Conservation (phyloP, 2,888 invertebrate species). For the Nineta flava region DNA sequence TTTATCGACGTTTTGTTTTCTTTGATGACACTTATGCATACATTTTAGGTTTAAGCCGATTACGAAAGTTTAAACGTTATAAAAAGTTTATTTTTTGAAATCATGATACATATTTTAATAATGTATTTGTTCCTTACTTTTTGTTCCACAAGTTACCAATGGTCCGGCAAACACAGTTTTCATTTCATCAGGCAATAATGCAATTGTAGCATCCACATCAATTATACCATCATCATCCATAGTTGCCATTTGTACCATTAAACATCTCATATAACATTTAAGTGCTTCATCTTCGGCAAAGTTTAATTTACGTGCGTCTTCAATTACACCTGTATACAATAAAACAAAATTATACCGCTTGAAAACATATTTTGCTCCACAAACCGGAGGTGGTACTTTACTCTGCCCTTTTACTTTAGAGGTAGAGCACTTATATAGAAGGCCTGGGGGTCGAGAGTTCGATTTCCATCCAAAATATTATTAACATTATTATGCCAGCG, state of each 20-base stretch:
- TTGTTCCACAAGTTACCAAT: conserved; percentile 18
- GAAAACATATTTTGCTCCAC: too few relatives aligned
- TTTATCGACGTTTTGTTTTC: too few relatives aligned
- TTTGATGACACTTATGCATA: too few relatives aligned
- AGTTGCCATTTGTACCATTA: conserved; percentile 18
- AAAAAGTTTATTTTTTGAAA: not conserved
- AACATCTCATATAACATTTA: conserved; percentile 19
- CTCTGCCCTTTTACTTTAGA: too few relatives aligned
- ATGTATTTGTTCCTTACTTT: conserved; percentile 18
- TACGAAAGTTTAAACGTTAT: conserved; percentile 10
- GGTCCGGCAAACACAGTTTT: conserved; percentile 12
- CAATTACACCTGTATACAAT: conserved; percentile 12
- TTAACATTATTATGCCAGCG: too few relatives aligned
- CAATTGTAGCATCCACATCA: conserved; percentile 20
- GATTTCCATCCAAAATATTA: too few relatives aligned
- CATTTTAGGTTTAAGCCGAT: too few relatives aligned
- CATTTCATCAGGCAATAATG: conserved; percentile 20
- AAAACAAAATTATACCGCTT: too few relatives aligned
- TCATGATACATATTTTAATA: not conserved
- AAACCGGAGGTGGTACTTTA: too few relatives aligned
- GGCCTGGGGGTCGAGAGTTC: too few relatives aligned
- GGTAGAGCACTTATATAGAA: too few relatives aligned
- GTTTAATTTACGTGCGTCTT: conserved; percentile 16
- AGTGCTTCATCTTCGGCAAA: conserved; percentile 16
- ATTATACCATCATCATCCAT: conserved; percentile 22